These are phyloP conservation scores for Notarius quadriscutis DNA, from an alignment of 2,113 vertebrate genomes.

Conservation along the genomic window DNA sequence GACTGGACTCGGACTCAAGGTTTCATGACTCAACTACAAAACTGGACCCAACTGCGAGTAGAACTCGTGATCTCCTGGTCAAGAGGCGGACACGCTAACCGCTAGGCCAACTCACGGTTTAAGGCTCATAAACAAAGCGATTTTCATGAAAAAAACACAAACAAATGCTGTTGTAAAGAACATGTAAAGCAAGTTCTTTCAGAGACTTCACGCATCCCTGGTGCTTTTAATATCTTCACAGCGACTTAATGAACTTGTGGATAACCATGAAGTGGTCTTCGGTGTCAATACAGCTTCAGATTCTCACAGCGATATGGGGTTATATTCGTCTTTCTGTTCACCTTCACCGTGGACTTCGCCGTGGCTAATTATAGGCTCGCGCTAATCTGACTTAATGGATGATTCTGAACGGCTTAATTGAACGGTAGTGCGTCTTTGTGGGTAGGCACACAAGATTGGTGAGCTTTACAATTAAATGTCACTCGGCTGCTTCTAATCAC, in stretches of 20 bases:
- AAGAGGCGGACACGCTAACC: too few relatives aligned
- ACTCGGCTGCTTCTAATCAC: constrained; percentile 24
- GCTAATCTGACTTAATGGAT: constrained; percentile 39
- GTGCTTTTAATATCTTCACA: background rate
- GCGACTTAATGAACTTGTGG: background rate
- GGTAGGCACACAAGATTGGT: background rate
- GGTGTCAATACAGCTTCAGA: background rate
- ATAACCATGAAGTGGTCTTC: background rate
- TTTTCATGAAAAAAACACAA: background rate
- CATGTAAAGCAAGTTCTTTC: background rate
- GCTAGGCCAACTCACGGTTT: background rate
- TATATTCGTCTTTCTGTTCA: constrained; percentile 17
- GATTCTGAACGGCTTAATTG: constrained; percentile 33
- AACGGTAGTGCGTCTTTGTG: background rate
- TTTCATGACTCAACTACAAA: too few relatives aligned
- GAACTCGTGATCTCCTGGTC: too few relatives aligned
- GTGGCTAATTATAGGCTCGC: constrained; percentile 26
- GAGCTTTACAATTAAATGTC: constrained; percentile 12
- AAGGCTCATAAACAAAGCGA: background rate
- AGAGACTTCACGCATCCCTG: background rate
- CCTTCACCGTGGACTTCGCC: background rate
- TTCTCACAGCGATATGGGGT: background rate
- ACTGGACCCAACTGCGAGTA: too few relatives aligned
- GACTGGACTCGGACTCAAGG: too few relatives aligned
- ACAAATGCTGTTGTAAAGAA: background rate